These are phyloP conservation scores for Phrynosoma platyrhinos DNA, from an alignment of 2,113 vertebrate species.

Conservation along the genomic window DNA sequence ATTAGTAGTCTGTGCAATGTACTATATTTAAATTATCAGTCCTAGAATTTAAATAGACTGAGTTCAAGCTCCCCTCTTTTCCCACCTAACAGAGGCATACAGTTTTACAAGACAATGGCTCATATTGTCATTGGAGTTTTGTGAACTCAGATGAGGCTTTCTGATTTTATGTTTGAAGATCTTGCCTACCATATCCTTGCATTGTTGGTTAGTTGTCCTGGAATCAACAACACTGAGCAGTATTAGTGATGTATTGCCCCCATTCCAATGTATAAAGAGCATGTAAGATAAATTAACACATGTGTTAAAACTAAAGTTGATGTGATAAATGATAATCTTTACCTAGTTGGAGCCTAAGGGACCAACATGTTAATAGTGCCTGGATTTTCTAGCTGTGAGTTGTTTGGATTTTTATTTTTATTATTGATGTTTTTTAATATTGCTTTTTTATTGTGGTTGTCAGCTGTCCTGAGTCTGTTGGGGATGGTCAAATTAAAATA, in stretches of 20 bases:
- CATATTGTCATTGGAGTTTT: no score
- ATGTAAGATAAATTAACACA: constrained; percentile 2
- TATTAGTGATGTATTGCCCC: neutral
- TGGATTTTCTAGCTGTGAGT: neutral
- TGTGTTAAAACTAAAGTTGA: neutral
- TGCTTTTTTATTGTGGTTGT: constrained; percentile 11
- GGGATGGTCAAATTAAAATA: neutral
- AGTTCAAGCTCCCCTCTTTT: neutral
- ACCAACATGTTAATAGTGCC: neutral
- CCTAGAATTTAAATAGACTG: neutral
- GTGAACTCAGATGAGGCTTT: neutral
- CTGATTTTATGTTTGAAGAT: neutral
- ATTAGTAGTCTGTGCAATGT: neutral
- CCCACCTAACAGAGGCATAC: neutral
- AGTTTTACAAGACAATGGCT: neutral
- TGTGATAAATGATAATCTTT: neutral
- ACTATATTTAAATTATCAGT: neutral
- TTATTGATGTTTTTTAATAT: neutral
- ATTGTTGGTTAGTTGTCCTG: neutral
- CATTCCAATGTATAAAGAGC: neutral
- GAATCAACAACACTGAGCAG: neutral
- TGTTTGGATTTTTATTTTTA: neutral
- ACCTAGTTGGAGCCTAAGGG: neutral
- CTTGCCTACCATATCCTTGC: neutral
- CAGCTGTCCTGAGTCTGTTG: neutral